Evolutionary conservation across 2,888 invertebrate genomes (phyloP), one percentile per base, ranked within the genome.

Genomic region (Scotopteryx bipunctaria): DNA sequence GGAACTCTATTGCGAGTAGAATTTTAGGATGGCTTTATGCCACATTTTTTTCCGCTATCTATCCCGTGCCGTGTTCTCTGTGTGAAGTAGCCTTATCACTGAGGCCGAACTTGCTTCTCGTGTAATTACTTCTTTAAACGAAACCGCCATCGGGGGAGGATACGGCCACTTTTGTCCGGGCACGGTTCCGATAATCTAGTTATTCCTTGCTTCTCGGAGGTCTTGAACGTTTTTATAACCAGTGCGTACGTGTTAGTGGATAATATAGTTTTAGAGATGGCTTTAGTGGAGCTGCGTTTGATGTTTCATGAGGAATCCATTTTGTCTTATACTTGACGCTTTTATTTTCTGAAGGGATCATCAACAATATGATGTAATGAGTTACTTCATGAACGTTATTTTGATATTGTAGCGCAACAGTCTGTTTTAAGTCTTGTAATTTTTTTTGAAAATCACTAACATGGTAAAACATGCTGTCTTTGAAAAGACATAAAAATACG

Each of bases 91-190:
- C 44, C 54, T 25, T 44, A 35, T 11, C 27, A 40, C 43, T 14
- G 73, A 76, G 74, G 68, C 78, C 76, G 64, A 82, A 86, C 80
- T 86, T 81, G 78, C 80, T 76, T 76, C 73, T 83, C 78, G 67
- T 80, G 81, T 88, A 89, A 90, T 89, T 87, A 89, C 87, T 84
- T 86, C 86, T 86, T 87, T 86, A 86, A 86, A 86, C 82, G 85
- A 83, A 85, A 76, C 83, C 78, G 73, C 76, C 72, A 66, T 71
- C 68, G 71, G 71, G 74, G 78, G 75, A 68, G 72, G 69, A 69
- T 71, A 69, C 76, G 80, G 77, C 78, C 79, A 76, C 78, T 81
- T 82, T 81, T 79, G 76, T 81, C 78, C 75, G 73, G 75, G 75
- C 73, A 71, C 73, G 69, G 76, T 69, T 63, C 67, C 73, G 78